Evolutionary conservation across 2,797 vertebrate species (phyloP), one percentile per base, ranked within the genome.

Genomic region (Sebastiscus albofasciatus): DNA sequence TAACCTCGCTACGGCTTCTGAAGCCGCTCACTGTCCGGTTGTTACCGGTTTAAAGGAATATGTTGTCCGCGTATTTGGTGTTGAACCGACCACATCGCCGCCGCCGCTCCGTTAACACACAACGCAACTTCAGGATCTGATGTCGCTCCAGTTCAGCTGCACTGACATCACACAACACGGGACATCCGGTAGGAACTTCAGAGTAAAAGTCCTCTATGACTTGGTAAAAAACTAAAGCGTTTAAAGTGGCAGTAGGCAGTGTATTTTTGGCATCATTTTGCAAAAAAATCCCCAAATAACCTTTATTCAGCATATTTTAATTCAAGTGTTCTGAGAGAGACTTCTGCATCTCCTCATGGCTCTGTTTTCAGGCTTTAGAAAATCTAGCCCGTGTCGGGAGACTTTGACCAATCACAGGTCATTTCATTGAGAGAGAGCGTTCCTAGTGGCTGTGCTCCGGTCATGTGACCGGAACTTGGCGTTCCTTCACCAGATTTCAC

Each of bases 61-160:
- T 13, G 22, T 5, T 33, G 12, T 52, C 61, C 18, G 29, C 66
- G 65, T 67, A 59, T n/a, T 7, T 5, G 22, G 26, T 69, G 80
- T 67, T 6, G 16, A 18, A 52, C 4, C 4, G 55, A 81, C 16
- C 46, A 67, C 73, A 60, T 77, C 33, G 18, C 9, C 52, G 29
- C 9, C 52, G n/a, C n/a, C 5, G 22, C 4, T 62, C 22, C 68
- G 18, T 49, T 36, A 64, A 46, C 79, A 49, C 79, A 49, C 1
- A 69, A 70, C 80, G 84, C 36, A 92, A 93, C 90, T 92, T 91
- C 75, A 69, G 67, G 70, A 79, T 79, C 82, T 74, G 83, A 67
- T 74, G 79, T 72, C 78, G 68, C 27, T 4, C 3, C 24, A 22
- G 24, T 70, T 36, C 61, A 61, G 69, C 1, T 14, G 0, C 3